Evolutionary conservation across 2,797 vertebrate species (phyloP), one percentile per base, ranked within the genome.

Genomic region (Eleutherodactylus coqui): DNA sequence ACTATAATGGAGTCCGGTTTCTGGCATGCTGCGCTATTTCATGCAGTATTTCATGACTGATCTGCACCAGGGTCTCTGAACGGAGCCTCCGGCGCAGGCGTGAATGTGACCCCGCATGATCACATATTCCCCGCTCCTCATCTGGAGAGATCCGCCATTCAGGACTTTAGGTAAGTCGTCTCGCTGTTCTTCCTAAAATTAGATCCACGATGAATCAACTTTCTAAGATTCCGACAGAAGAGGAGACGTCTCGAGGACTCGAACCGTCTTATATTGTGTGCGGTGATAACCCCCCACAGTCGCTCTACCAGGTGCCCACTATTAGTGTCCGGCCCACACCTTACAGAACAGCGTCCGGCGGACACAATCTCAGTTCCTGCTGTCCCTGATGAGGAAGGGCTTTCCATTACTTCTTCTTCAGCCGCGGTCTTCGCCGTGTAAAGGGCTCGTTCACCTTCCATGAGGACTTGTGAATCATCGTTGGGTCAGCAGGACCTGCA

Each of bases 391-490:
- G 32, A 55, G 67, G n/a, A 81, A 80, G 38, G 51, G 16, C 51
- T 73, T 7, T 11, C 47, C 13, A 75, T 85, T 24, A 62, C 45
- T 19, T 32, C 32, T 81, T 64, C 32, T 62, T 62, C 60, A 85
- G 43, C 81, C 69, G 81, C 27, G 5, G 29, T 62, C 38, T 34
- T 45, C 29, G 9, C 21, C n/a, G 77, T 85, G 77, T 49, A 60
- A 79, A 49, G 38, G 13, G 34, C 4, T 69, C 2, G 13, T 53
- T 79, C 75, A 58, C 38, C 58, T 80, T n/a, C 45, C 4, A 29
- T 6, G 29, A 67, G 47, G 27, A 62, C 77, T 29, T 10, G 24
- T 85, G 77, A 85, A 80, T 85, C 77, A 85, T 85, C 7, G 4
- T 2, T 21, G 76, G 64, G 27, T 70, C 76, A 67, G n/a, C 21